Conservation (phyloP, 2,113 vertebrate genomes). For the Delphinapterus leucas region DNA sequence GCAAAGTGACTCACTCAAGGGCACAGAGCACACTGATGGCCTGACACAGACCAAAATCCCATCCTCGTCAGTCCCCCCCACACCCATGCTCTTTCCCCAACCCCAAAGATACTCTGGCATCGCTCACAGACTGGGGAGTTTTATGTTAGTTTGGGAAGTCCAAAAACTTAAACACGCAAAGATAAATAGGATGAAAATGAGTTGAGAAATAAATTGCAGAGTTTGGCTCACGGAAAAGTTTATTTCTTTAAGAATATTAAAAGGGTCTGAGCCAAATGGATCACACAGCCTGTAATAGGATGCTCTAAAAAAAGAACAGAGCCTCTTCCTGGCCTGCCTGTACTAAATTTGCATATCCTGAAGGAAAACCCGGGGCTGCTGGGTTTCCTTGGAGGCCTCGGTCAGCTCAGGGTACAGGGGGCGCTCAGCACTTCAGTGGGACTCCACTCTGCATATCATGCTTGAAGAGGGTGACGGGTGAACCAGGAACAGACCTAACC, state of each 20-base stretch:
- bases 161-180: constrained; percentile 65
- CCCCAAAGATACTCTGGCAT: constrained; percentile 26
- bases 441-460: not conserved
- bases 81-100: not conserved
- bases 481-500: not conserved
- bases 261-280: constrained; percentile 64
- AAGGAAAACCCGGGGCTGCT: constrained; percentile 17
- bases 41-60: not conserved
- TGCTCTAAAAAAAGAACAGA: constrained; percentile 59
- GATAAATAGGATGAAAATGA: constrained; percentile 76
- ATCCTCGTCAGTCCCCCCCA: no score
- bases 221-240: constrained; percentile 69
- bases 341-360: constrained; percentile 49
- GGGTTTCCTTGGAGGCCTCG: not conserved
- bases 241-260: constrained; percentile 75
- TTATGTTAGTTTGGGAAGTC: constrained; percentile 66
- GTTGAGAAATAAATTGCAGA: constrained; percentile 66
- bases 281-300: constrained; percentile 61
- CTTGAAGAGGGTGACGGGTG: not conserved
- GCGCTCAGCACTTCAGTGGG: not conserved
- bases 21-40: not conserved
- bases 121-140: constrained; percentile 43
- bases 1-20: not conserved
- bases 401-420: not conserved
- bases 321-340: constrained; percentile 35